phyloP scores from a whole-genome alignment of 2,113 vertebrate species.

The Columba livia region DNA sequence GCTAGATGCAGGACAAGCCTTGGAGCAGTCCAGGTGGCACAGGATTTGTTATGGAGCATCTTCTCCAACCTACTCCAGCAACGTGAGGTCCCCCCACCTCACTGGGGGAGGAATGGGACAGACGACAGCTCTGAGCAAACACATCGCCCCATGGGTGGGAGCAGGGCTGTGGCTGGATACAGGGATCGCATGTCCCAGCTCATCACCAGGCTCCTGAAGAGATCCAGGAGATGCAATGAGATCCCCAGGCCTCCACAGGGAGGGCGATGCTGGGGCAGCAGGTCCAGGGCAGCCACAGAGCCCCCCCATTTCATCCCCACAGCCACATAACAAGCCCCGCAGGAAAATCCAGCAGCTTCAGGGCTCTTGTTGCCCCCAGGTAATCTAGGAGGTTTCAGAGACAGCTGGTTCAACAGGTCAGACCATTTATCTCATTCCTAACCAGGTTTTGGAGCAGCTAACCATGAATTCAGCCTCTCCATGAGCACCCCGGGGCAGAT shows the following conservation, averaged over 20 bases:
- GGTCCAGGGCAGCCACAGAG: not conserved
- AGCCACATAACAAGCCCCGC: not conserved
- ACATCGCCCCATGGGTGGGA: rapidly evolving
- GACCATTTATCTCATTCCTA: not conserved
- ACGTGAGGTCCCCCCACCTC: rapidly evolving
- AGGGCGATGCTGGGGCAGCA: not conserved
- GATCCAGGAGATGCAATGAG: not conserved
- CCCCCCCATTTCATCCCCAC: not conserved
- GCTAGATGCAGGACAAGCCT: not conserved
- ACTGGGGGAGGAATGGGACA: rapidly evolving
- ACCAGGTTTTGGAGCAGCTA: not conserved
- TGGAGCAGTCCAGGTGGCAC: not conserved
- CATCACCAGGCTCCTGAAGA: not conserved
- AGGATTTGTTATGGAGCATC: not conserved
- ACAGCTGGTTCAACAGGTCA: not conserved
- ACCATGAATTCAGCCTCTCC: not conserved
- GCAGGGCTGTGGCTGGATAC: not conserved
- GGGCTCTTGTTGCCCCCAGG: not conserved
- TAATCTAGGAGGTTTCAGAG: not conserved
- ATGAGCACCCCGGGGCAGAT: not conserved
- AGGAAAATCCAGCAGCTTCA: not conserved
- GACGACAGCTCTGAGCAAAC: not conserved
- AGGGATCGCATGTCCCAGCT: not conserved
- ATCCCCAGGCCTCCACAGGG: not conserved
- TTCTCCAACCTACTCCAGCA: not conserved